phyloP scores from a whole-genome alignment of 2,797 vertebrate species.

The Liasis olivaceus region DNA sequence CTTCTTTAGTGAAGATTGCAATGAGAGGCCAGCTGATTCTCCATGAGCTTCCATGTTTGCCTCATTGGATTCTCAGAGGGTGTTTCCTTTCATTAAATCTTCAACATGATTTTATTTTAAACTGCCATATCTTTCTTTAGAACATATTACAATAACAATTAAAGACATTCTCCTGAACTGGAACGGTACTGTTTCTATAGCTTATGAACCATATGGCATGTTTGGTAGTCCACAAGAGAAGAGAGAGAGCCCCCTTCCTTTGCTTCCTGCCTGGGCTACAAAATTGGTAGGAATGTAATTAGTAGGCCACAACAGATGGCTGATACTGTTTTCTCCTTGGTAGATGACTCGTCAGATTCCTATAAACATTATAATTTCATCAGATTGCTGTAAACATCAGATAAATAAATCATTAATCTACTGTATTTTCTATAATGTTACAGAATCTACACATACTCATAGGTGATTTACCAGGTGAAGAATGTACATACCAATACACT shows the following conservation, averaged over 20 bases:
- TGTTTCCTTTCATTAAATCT: constrained; percentile 20
- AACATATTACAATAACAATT: constrained; percentile 8
- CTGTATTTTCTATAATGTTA: constrained; percentile 26
- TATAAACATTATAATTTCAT: background rate
- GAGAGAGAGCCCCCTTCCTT: too few species aligned
- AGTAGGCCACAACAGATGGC: background rate
- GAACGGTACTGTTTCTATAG: background rate
- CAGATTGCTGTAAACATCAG: constrained; percentile 6
- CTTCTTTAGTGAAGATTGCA: constrained; percentile 7
- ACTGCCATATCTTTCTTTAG: constrained; percentile 27
- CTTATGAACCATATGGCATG: background rate
- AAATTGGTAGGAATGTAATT: background rate
- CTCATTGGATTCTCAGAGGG: background rate
- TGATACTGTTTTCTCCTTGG: background rate
- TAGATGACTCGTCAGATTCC: background rate
- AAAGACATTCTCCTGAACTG: background rate
- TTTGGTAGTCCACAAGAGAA: background rate
- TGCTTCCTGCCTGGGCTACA: background rate
- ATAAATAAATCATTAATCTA: constrained; percentile 26
- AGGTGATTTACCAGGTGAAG: constrained; percentile 33
- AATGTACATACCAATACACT: constrained; percentile 70
- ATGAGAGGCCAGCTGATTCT: background rate
- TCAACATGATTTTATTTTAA: background rate
- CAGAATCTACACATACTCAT: background rate
- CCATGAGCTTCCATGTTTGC: background rate